A percentile compares a stretch with the other conserved stretches of the same genome.
phyloP scores from a whole-genome alignment of 2,113 vertebrate species.

The Dermatemys mawii region DNA sequence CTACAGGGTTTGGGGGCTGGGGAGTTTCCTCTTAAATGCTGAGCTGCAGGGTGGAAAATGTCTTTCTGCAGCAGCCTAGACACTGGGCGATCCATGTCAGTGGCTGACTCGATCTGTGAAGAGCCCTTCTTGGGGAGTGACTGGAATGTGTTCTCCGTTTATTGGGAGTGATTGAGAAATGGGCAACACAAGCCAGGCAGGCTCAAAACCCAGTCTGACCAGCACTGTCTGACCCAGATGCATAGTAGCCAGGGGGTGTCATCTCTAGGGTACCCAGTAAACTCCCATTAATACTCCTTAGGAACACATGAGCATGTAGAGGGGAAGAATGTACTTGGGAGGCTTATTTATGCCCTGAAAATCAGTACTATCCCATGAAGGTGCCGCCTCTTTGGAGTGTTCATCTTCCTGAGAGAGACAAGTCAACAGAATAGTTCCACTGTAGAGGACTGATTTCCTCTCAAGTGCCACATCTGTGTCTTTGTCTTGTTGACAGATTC shows the following conservation, averaged over 20 bases:
- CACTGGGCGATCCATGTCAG: background rate
- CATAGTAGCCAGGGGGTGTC: background rate
- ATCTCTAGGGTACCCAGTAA: background rate
- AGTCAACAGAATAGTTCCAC: background rate
- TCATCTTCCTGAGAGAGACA: background rate
- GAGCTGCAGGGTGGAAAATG: background rate
- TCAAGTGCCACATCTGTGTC: background rate
- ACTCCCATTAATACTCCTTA: background rate
- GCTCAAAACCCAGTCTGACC: background rate
- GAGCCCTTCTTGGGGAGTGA: background rate
- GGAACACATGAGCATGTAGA: background rate
- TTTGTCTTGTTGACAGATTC: background rate
- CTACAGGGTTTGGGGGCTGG: too few relatives aligned
- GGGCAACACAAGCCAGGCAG: background rate
- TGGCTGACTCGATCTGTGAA: background rate
- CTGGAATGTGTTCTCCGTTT: background rate
- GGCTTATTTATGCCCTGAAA: background rate
- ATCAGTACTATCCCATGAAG: accelerated
- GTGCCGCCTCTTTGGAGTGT: background rate
- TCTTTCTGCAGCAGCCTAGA: background rate
- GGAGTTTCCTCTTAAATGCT: accelerated
- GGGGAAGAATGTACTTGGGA: background rate
- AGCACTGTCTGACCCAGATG: background rate
- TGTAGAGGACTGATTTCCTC: background rate
- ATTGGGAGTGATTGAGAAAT: background rate